These are phyloP conservation scores for Galbula dea DNA, from an alignment of 2,113 vertebrate genomes.

Conservation along the genomic window DNA sequence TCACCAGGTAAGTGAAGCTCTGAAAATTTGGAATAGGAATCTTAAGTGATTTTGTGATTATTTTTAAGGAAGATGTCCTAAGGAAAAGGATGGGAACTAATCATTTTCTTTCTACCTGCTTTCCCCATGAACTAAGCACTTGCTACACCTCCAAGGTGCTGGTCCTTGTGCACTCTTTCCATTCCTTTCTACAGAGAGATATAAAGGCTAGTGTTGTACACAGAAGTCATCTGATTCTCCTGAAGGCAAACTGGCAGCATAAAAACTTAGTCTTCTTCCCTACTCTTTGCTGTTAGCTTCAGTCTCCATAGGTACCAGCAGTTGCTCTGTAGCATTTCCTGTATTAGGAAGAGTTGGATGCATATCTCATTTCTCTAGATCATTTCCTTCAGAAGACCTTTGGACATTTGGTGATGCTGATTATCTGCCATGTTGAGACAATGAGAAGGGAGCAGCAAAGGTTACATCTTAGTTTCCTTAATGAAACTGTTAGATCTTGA, in stretches of 20 bases:
- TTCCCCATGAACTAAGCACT: not conserved
- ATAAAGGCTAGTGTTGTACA: not conserved
- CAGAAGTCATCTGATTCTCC: not conserved
- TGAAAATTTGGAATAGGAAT: not conserved
- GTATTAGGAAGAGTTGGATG: not conserved
- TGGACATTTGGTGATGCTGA: not conserved
- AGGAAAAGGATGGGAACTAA: not conserved
- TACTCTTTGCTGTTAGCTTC: not conserved
- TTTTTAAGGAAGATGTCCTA: not conserved
- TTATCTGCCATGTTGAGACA: not conserved
- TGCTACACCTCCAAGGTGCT: not conserved
- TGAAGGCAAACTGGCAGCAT: not conserved
- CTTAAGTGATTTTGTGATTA: not conserved
- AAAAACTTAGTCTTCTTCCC: not conserved
- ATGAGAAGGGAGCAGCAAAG: not conserved
- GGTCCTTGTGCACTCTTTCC: not conserved
- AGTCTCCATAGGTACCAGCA: not conserved
- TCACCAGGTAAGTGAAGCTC: conserved; percentile 85
- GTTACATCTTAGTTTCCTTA: not conserved
- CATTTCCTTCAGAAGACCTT: not conserved
- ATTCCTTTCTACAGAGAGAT: not conserved
- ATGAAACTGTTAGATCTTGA: not conserved
- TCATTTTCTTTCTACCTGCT: not conserved
- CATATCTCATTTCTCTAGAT: not conserved
- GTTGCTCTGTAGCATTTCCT: not conserved